Base-by-base conservation (phyloP, 2,797 vertebrate genomes). In the Thalassophryne amazonica region DNA sequence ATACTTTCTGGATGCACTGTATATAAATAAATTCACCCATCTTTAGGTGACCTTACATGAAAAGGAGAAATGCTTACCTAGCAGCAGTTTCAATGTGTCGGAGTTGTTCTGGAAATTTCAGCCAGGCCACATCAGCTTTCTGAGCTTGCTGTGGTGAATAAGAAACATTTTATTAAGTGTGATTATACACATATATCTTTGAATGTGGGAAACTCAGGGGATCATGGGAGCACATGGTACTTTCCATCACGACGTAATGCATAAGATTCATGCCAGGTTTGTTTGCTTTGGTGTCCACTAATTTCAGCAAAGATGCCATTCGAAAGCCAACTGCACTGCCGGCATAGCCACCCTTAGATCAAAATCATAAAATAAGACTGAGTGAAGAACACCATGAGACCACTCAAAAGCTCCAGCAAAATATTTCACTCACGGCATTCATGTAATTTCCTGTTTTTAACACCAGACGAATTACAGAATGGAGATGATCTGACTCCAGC, bases 181-280 rank as follows among this genome's bases (percentile, higher is more conserved):
- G 7, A 39, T 30, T 17, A 49, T 2, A 30, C 9, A 60, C 39
- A 42, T 2, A 40, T 13, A 12, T 17, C 2, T 12, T 7, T 21
- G 21, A 6, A 40, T 16, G 17, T 8, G 31, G 6, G 31, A 37
- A 40, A 13, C 16, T 3, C 17, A 2, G 33, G 2, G 24, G 10
- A 38, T 19, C 1, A 27, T 41, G 32, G 4, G 28, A 4, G 22
- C 35, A 29, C 42, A 56, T 28, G 28, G 6, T 7, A 74, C 77
- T 86, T 84, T 79, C 93, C 91, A 92, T 92, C 14, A 91, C 92
- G 1, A 95, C 90, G 3, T 93, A 95, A 73, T 94, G 93, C 91
- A 94, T 90, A 2, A 94, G 90, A 69, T 93, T 93, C 90, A 93
- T 89, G 53, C 93, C 93, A 0, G 92, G 93, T 69, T 89, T 89